Base-by-base conservation (phyloP, 2,113 vertebrate species). In the Cochlearius cochlearius region DNA sequence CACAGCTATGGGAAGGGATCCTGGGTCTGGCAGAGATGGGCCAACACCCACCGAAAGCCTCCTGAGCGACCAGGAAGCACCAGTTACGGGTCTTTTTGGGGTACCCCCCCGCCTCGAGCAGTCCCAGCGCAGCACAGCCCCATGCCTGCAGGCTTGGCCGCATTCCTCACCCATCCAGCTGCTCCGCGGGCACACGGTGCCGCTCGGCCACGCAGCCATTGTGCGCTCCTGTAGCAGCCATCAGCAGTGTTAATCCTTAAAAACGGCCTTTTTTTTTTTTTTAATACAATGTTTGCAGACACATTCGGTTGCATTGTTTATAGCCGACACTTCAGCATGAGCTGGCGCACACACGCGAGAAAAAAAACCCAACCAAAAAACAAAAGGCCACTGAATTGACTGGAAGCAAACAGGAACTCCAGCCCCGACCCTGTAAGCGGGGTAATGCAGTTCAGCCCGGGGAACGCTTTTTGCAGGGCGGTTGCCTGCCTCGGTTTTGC, bases 101-200 rank as follows among this genome's bases (percentile, higher is more conserved):
- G 53, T 45, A 34, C 3, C 23, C 26, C 29, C 67, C 49, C 8
- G 10, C 27, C 45, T 7, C 2, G 1, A 15, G 69, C 43, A 72
- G 43, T 50, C 29, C n/a, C 0, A 5, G 68, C 45, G 26, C 41
- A 67, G 41, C 72, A 32, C 3, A 0, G n/a, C 32, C 64, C 49
- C 14, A 1, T 26, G 56, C n/a, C 72, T 1, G 1, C 52, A 75
- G 69, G 22, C 50, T 83, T 12, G 16, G 52, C 55, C 45, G 36
- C 25, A 39, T 58, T 52, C 67, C 29, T 55, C 68, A 58, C 12
- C 29, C 56, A 53, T 8, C 49, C 67, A 38, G 85, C 67, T 67
- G 34, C 59, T 55, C 67, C 2, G 2, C 0, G 0, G 56, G 11
- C 69, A 36, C 6, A 4, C 6, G 1, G 23, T 36, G 38, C 39